Conservation (phyloP, 2,797 vertebrate species). For the Chelon auratus region DNA sequence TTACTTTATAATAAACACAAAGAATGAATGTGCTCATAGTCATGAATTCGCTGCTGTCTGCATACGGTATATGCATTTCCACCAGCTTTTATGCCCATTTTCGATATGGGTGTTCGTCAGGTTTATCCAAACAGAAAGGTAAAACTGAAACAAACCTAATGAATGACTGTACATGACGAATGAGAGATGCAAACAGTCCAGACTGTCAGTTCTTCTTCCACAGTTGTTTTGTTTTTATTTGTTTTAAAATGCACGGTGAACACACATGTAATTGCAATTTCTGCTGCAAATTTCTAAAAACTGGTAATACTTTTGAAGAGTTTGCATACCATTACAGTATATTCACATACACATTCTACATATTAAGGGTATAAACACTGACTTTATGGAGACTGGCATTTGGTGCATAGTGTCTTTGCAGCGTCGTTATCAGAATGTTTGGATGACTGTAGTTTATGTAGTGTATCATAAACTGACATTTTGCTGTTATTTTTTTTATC, state of each 20-base stretch:
- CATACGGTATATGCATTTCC: background rate
- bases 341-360: no score
- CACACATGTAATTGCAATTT: no score
- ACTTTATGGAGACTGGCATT: no score
- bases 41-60: background rate
- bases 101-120: background rate
- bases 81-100: background rate
- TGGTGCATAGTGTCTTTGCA: background rate
- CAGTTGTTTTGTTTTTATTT: no score
- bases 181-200: no score
- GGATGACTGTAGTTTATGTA: background rate
- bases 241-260: no score
- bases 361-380: no score
- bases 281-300: no score
- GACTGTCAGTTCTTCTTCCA: no score
- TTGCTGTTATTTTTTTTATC: background rate
- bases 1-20: background rate
- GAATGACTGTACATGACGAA: background rate
- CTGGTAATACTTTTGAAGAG: no score
- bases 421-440: background rate
- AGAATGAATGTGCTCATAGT: background rate
- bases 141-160: slow-evolving; percentile 3
- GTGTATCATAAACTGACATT: background rate
- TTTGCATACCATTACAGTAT: no score
- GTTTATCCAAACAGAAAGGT: background rate